These are phyloP conservation scores for Chrysotoxum bicinctum DNA, from an alignment of 2,888 invertebrate species.

Conservation along the genomic window DNA sequence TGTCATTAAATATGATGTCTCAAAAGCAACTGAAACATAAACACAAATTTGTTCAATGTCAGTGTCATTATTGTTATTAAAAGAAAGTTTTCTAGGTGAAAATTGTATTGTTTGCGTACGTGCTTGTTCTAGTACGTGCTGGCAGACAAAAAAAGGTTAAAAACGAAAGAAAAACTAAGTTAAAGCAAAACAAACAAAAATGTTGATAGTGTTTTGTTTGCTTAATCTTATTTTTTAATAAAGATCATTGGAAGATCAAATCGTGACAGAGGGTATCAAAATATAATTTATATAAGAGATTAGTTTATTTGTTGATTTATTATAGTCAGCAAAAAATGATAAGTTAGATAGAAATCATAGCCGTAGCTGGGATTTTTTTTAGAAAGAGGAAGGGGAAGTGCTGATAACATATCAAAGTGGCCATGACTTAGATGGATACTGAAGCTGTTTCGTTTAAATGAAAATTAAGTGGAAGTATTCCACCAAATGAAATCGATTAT, in stretches of 20 bases:
- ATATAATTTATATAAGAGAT: too few relatives aligned
- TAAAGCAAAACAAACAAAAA: neutral
- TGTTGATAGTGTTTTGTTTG: neutral
- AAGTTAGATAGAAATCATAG: too few relatives aligned
- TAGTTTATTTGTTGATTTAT: too few relatives aligned
- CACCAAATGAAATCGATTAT: too few relatives aligned
- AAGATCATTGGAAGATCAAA: neutral
- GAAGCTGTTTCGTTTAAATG: too few relatives aligned
- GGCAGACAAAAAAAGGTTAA: neutral
- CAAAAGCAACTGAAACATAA: neutral
- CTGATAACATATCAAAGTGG: too few relatives aligned
- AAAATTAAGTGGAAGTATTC: too few relatives aligned
- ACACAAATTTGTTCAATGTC: slow-evolving; percentile 42
- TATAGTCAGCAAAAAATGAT: too few relatives aligned
- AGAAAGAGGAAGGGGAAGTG: too few relatives aligned
- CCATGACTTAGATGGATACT: too few relatives aligned
- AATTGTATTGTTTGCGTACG: slow-evolving; percentile 5
- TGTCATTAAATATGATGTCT: slow-evolving; percentile 18
- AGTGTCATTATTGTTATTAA: slow-evolving; percentile 25
- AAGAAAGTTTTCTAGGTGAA: slow-evolving; percentile 43
- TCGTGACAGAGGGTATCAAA: neutral
- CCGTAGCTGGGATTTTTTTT: too few relatives aligned
- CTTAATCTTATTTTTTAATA: neutral
- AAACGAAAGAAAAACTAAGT: neutral
- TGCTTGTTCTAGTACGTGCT: slow-evolving; percentile 32